Percentiles rank a stretch among this genome's conserved stretches.
These are phyloP conservation scores for Dasypolia templi DNA, from an alignment of 2,888 invertebrate species.

Conservation along the genomic window DNA sequence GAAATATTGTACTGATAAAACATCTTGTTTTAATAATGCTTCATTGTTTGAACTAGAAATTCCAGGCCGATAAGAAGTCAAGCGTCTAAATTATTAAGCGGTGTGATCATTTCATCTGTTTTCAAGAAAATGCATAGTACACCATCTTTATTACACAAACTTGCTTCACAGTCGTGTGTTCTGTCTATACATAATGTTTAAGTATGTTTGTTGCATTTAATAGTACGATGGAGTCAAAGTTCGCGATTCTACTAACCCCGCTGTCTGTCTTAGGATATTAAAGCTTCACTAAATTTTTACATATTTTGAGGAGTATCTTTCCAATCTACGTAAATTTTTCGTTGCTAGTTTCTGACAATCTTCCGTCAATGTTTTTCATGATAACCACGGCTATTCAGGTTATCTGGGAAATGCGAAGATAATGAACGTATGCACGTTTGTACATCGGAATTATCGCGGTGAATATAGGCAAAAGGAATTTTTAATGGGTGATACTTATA, in stretches of 20 bases:
- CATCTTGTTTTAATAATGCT: constrained; percentile 78
- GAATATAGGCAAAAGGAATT: constrained; percentile 26
- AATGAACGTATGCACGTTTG: constrained; percentile 33
- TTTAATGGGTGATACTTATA: neutral
- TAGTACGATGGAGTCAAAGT: constrained; percentile 42
- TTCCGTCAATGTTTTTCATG: constrained; percentile 52
- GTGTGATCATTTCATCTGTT: constrained; percentile 58
- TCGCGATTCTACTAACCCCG: constrained; percentile 35
- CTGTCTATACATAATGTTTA: constrained; percentile 16
- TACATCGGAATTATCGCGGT: constrained; percentile 34
- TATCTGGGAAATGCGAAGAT: constrained; percentile 69
- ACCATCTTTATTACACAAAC: constrained; percentile 34
- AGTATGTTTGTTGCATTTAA: constrained; percentile 44
- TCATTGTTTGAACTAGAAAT: constrained; percentile 84
- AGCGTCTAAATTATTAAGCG: constrained; percentile 59
- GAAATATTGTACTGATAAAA: constrained; percentile 74
- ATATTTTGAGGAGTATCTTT: constrained; percentile 30
- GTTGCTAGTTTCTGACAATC: constrained; percentile 17
- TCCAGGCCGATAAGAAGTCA: constrained; percentile 78
- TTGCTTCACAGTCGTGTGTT: constrained; percentile 32
- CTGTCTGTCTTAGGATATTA: constrained; percentile 37
- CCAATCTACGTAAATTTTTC: neutral
- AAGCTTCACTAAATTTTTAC: constrained; percentile 42
- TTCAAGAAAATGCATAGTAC: constrained; percentile 43
- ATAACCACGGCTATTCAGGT: constrained; percentile 69